Base-by-base conservation (phyloP, 2,797 vertebrate genomes). In the Spinus pinus region DNA sequence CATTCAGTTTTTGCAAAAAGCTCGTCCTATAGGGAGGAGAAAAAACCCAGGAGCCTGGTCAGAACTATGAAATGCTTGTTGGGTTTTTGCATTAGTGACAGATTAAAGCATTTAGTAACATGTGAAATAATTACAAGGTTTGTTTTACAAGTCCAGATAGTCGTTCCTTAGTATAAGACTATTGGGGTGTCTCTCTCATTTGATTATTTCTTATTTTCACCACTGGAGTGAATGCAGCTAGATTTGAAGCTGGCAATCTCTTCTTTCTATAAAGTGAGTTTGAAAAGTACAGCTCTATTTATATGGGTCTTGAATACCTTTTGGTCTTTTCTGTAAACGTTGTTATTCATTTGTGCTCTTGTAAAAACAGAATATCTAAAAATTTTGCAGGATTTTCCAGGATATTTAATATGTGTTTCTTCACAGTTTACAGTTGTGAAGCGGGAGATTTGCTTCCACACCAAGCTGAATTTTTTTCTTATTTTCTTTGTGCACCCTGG, bases 1-100 rank as follows among this genome's bases (percentile, higher is more conserved):
- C 96, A 96, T 98, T 98, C 94, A 97, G 88, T 82, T 97, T 94
- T 95, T 94, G 95, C 95, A 95, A 97, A 96, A 96, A 97, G 78
- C 96, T 95, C 94, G 94, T 97, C 95, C 95, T 95, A 91, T 93
- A 95, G 93, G 31, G 90, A 92, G 93, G 90, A 94, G 96, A 91
- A 81, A 90, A 93, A 97, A 91, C 67, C 69, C 85, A 93, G 86
- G 79, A 92, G 94, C 82, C 94, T 93, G 72, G 89, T 97, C 92
- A 83, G 91, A 93, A 81, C 97, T 97, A 69, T 86, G 80, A 92
- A 96, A 83, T 1, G 75, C 92, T 96, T 94, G 88, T 97, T 96
- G 92, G 78, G 39, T 78, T 95, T 97, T 97, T 86, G 94, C 75
- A 81, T 21, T 91, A 61, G 67, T 81, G 95, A 95, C 73, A 94